Conservation (phyloP, 2,888 invertebrate species). For the Clunio marinus region DNA sequence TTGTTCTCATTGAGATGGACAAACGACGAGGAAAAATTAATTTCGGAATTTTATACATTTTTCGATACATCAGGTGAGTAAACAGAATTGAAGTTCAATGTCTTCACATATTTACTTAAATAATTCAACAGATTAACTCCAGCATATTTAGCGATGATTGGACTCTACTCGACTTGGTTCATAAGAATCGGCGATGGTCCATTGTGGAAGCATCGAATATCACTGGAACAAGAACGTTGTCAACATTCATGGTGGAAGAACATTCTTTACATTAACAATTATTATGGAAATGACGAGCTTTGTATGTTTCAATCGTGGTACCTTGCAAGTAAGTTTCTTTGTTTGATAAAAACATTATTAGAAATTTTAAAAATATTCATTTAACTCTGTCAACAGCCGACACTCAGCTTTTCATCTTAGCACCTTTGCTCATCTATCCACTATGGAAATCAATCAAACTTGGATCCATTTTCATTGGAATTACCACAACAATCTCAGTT, state of each 20-base stretch:
- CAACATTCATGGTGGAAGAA: conserved; percentile 69
- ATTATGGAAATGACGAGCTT: conserved; percentile 60
- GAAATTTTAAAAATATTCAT: not conserved
- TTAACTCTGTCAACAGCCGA: conserved; percentile 51
- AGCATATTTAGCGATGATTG: conserved; percentile 66
- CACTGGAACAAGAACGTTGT: conserved; percentile 58
- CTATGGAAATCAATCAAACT: conserved; percentile 61
- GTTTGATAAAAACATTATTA: not conserved
- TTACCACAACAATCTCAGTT: conserved; percentile 53
- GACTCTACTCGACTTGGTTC: conserved; percentile 69
- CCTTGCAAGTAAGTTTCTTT: conserved; percentile 48
- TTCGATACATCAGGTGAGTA: conserved; percentile 63
- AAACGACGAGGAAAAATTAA: conserved; percentile 62
- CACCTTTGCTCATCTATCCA: conserved; percentile 63
- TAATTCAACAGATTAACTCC: conserved; percentile 61
- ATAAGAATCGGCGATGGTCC: conserved; percentile 68
- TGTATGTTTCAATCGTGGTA: conserved; percentile 75
- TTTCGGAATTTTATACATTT: conserved; percentile 59
- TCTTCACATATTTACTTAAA: not conserved
- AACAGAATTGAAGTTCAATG: not conserved
- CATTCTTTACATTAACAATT: conserved; percentile 69
- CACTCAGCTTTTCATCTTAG: conserved; percentile 63
- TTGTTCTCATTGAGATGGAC: conserved; percentile 64
- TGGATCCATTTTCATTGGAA: conserved; percentile 55
- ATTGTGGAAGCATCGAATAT: conserved; percentile 62